Evolutionary conservation across 2,888 invertebrate species (phyloP), one percentile per base, ranked within the genome.

Genomic region (Leptinotarsa juncta): DNA sequence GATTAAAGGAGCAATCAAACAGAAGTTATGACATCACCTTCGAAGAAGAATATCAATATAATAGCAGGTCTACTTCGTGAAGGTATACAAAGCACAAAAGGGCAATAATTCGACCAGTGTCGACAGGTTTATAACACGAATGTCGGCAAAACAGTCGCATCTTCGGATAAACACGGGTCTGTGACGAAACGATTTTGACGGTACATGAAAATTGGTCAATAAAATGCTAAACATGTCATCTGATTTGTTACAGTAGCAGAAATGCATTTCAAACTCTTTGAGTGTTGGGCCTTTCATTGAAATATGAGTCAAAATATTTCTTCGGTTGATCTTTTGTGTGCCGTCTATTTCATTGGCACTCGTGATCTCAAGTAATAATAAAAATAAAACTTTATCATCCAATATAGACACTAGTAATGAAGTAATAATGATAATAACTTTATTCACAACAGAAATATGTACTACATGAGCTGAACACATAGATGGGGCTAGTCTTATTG

Each of bases 71-170:
- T 32, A 32, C 32, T 32, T 32, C 32, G 7, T 32, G 32, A 7
- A 7, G 32, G 32, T 32, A 32, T 32, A 32, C 32, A 32, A 32
- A 32, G 42, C 18, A 62, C 62, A 68, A 68, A 50, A 51, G 50
- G 55, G 66, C 71, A 71, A 71, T 71, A 71, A 71, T 71, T 71
- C 71, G 66, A 66, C 12, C 65, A 48, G 71, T 71, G 71, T 66
- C 71, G 71, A 71, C 71, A 71, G 71, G 15, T 71, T 71, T 71
- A 71, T 49, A 50, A 20, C 57, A 32, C 10, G 32, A 66, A 18
- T 66, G 71, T 66, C 67, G 71, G 66, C 71, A 71, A 71, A 71
- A 71, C 55, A 71, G 65, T 18, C 55, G 55, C 55, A 26, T 66
- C 16, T 67, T 23, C 65, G 71, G 26, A 67, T 71, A 71, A 66